Conservation (phyloP, 2,797 vertebrate genomes). For the Buceros bicornis region DNA sequence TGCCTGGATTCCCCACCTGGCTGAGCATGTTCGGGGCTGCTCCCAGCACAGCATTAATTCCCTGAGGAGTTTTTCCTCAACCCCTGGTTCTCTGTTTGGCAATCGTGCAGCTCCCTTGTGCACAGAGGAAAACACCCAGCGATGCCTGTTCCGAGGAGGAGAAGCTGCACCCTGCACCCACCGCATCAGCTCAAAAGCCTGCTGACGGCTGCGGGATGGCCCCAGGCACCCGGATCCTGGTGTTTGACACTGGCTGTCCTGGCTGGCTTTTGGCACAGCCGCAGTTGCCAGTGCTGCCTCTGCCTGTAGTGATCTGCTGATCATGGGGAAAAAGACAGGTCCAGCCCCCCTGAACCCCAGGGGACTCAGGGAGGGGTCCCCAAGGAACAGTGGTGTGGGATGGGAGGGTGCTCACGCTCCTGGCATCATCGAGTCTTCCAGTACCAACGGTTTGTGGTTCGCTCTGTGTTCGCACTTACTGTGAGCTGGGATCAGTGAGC, state of each 20-base stretch:
- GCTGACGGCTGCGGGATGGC: not conserved
- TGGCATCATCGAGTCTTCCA: conserved; percentile 57
- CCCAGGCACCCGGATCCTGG: not conserved
- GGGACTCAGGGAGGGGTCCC: not conserved
- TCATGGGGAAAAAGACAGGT: not conserved
- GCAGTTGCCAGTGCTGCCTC: accelerated
- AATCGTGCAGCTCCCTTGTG: not conserved
- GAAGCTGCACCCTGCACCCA: not conserved
- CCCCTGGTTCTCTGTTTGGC: not conserved
- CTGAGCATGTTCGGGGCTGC: not conserved
- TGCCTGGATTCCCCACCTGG: accelerated
- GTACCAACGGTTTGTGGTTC: not conserved
- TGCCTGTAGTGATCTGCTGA: not conserved
- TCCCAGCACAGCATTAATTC: not conserved
- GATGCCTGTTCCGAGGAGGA: not conserved
- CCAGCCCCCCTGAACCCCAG: not conserved
- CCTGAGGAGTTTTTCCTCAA: not conserved
- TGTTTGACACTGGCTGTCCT: not conserved
- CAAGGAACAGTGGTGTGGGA: not conserved
- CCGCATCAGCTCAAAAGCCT: not conserved
- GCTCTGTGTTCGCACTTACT: not conserved
- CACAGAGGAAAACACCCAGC: not conserved
- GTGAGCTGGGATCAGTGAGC: not conserved
- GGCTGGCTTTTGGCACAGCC: not conserved
- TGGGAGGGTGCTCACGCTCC: not conserved